Evolutionary conservation across 2,113 vertebrate species (phyloP), one percentile per base, ranked within the genome.

Genomic region (Hippocampus guttulatus): DNA sequence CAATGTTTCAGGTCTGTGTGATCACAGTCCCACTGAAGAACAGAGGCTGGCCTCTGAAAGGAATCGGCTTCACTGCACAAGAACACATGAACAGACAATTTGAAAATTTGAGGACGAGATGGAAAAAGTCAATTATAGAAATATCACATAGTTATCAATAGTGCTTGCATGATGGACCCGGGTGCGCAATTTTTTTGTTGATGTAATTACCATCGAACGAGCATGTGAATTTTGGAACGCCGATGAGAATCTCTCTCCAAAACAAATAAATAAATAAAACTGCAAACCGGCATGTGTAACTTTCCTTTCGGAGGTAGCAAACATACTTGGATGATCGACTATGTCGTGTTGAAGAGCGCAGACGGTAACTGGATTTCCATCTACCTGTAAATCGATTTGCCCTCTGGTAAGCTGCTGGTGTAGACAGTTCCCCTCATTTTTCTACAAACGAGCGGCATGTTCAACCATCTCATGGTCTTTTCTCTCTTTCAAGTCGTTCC

Each of bases 351-450:
- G 16, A 67, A 71, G 75, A 71, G 70, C 38, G 62, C 67, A 27
- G 30, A 47, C 11, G 63, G 23, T 86, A 78, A 89, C 87, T 87
- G 8, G 71, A 89, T 88, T 86, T 79, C 69, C 76, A 65, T 77
- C 69, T 68, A 76, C 75, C 58, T 78, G 70, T 68, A 76, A 87
- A 90, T 86, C 70, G 67, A 88, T 83, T 87, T 81, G 77, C 69
- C 75, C 75, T 82, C 80, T 77, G 75, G 65, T 73, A 63, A 57
- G 67, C 76, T 70, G 78, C 81, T 75, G 81, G 71, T 68, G 74
- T 68, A 67, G 40, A 67, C 61, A 41, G 77, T 64, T 69, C 41
- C 55, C 18, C 45, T 43, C 69, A 75, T 70, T 75, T 80, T 73
- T 83, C 75, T 70, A 69, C 67, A 70, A 68, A 69, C 64, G 33